Percentiles rank a stretch among this genome's conserved stretches.
Evolutionary conservation across 53 echinoderm and acorn worm genomes (phyloP).

Genomic region (Echinarachnius parma): DNA sequence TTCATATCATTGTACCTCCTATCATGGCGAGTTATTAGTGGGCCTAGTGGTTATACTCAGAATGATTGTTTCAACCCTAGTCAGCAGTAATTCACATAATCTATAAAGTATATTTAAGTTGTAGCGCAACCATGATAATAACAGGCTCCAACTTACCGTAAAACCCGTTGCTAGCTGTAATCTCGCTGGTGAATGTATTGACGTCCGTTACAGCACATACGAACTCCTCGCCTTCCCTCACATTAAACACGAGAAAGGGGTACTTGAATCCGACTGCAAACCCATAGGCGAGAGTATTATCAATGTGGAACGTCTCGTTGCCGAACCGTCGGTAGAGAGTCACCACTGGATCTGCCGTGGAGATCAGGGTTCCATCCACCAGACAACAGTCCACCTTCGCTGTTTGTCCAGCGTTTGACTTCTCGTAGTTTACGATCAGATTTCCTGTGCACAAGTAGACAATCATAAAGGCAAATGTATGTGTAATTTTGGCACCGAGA

Average conservation of each 20-base stretch:
- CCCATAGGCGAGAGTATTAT: too few species aligned
- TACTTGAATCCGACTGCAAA: too few species aligned
- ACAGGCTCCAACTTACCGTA: slow-evolving; percentile 46
- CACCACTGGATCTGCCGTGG: slow-evolving; percentile 16
- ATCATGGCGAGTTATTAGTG: too few species aligned
- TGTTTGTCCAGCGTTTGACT: slow-evolving; percentile 41
- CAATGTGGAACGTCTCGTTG: neutral
- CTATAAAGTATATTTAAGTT: too few species aligned
- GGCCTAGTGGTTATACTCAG: too few species aligned
- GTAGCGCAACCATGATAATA: too few species aligned
- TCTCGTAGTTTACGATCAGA: slow-evolving; percentile 3
- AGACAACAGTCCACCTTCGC: slow-evolving; percentile 27
- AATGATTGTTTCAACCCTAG: too few species aligned
- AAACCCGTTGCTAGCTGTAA: neutral
- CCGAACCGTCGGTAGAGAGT: slow-evolving; percentile 6
- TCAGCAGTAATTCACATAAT: too few species aligned
- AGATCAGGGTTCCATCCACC: slow-evolving; percentile 13
- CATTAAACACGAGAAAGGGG: neutral
- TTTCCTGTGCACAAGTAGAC: slow-evolving; percentile 15
- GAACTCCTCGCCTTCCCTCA: slow-evolving; percentile 10
- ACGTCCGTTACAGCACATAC: slow-evolving; percentile 12
- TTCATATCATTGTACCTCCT: too few species aligned
- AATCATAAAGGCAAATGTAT: too few species aligned
- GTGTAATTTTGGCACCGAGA: too few species aligned
- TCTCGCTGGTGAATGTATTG: slow-evolving; percentile 2